Percentiles rank a stretch among this genome's conserved stretches.
phyloP scores from a whole-genome alignment of 1,140 invertebrate species.

The Phocides pigmalion region DNA sequence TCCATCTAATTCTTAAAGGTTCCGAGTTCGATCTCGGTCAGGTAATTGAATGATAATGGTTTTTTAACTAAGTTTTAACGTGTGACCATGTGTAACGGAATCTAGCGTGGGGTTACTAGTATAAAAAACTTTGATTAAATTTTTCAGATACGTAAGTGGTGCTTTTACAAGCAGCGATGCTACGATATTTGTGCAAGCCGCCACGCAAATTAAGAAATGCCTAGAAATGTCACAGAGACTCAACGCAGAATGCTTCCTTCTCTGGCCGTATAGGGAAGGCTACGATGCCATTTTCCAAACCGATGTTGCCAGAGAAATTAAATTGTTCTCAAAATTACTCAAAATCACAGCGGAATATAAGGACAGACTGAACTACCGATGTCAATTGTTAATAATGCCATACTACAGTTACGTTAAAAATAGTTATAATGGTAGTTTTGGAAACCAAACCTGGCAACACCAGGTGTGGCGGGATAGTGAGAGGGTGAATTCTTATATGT shows the following conservation, averaged over 20 bases:
- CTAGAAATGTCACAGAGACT: slow-evolving; percentile 86
- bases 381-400: slow-evolving; percentile 85
- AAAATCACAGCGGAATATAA: slow-evolving; percentile 87
- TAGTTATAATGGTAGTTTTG: slow-evolving; percentile 36
- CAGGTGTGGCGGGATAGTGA: slow-evolving; percentile 43
- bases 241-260: slow-evolving; percentile 86
- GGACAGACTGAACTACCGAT: slow-evolving; percentile 86
- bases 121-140: slow-evolving; percentile 14
- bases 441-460: slow-evolving; percentile 44
- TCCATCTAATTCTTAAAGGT: no score
- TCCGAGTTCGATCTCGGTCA: no score
- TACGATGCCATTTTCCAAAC: slow-evolving; percentile 86
- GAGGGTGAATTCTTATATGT: slow-evolving; percentile 81
- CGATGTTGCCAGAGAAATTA: slow-evolving; percentile 85
- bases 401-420: slow-evolving; percentile 49
- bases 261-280: slow-evolving; percentile 86
- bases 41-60: no score
- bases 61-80: no score
- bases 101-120: no score
- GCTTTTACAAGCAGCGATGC: slow-evolving; percentile 86
- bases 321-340: slow-evolving; percentile 86
- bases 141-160: slow-evolving; percentile 85
- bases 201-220: slow-evolving; percentile 86
- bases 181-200: slow-evolving; percentile 85
- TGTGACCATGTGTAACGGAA: no score